Base-by-base conservation (phyloP, 1,140 invertebrate species). In the Drosophila baimaii region DNA sequence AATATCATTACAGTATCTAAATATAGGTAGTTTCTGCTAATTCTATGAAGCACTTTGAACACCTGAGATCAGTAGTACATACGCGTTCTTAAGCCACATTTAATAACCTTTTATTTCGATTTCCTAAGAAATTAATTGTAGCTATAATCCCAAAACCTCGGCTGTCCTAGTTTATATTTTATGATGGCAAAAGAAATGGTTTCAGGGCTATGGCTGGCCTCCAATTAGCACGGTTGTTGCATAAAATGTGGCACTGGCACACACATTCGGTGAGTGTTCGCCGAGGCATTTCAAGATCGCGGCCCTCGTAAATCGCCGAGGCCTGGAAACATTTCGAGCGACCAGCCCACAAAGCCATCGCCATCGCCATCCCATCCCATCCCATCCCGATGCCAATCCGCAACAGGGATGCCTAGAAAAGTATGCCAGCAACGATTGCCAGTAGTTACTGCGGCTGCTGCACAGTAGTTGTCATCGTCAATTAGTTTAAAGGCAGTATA, bases 401-500 rank as follows among this genome's bases (percentile, higher is more conserved):
- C 63, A 59, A 31, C 56, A 44, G 41, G 57, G 54, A 55, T 68
- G 69, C 35, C 68, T 71, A 69, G 57, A 59, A 81, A 82, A 82
- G 74, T 81, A 81, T 78, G 79, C 74, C 79, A 81, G 44, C 51
- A 31, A 71, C 49, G 61, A 41, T 57, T 66, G 33, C 25, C 46
- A 68, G 57, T 57, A 39, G 52, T 39, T 64, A 31, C 41, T 49
- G 27, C 52, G 10, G 35, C 49, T 47, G 63, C 39, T 75, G 64
- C 76, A 76, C 77, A 64, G 74, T 68, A 83, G 80, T 83, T 83
- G 80, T 83, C 80, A 83, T 83, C 80, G 80, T 83, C 80, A 83
- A 84, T 83, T 83, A 83, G 80, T 75, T 83, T 76, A 83, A 83
- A 79, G 70, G 80, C 65, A 62, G 80, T 79, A 83, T 79, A 83